A percentile compares a stretch with the other conserved stretches of the same genome.
Evolutionary conservation across 2,797 vertebrate species (phyloP).

Genomic region (Poecilia gillii): DNA sequence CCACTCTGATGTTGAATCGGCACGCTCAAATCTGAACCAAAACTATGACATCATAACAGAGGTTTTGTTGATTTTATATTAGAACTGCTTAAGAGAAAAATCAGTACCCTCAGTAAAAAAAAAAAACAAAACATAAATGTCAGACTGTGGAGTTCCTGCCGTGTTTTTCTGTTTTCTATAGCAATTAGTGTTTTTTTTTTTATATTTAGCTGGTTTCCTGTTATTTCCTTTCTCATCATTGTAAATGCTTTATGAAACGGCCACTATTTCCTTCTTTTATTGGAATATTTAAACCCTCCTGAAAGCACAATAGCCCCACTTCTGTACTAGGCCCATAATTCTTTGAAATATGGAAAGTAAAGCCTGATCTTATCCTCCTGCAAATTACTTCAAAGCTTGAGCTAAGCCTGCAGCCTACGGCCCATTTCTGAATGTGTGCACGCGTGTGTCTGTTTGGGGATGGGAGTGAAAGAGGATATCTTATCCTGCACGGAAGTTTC

Average conservation of each 20-base stretch:
- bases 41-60: too few species aligned
- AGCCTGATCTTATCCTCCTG: conserved; percentile 47
- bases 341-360: conserved; percentile 55
- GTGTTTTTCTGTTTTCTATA: not conserved
- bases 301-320: conserved; percentile 23
- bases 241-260: conserved; percentile 23
- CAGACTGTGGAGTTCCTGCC: not conserved
- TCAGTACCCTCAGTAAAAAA: too few species aligned
- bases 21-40: not conserved
- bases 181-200: not conserved
- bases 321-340: conserved; percentile 29
- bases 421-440: conserved; percentile 16
- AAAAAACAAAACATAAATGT: not conserved
- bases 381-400: conserved; percentile 51
- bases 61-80: not conserved
- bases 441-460: conserved; percentile 23
- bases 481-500: conserved; percentile 47
- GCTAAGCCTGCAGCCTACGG: conserved; percentile 31
- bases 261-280: conserved; percentile 17
- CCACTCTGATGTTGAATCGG: not conserved
- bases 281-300: conserved; percentile 19
- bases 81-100: not conserved
- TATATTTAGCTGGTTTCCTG: not conserved
- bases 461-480: conserved; percentile 64
- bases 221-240: conserved; percentile 1